Base-by-base conservation (phyloP, 2,888 invertebrate species). In the Isotomurus palustris region DNA sequence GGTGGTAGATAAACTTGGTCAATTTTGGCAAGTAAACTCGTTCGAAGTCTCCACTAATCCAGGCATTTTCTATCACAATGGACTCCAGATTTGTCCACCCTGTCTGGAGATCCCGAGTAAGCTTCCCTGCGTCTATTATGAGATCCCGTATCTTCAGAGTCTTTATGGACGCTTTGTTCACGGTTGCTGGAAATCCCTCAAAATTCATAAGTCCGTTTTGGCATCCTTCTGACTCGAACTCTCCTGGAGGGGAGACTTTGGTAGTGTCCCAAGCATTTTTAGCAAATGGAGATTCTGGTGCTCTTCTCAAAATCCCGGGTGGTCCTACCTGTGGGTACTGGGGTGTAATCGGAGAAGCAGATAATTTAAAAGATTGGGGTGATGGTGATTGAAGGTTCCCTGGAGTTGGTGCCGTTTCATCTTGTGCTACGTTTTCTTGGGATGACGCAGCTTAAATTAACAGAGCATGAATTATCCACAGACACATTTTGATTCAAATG, bases 1-100 rank as follows among this genome's bases (percentile, higher is more conserved):
- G 58, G 22, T 53, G 53, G 25, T 38, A 58, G 8, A 58, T 53
- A 17, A 58, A 58, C 36, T 53, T 58, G 24, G 28, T 53, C 21
- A 58, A 19, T 3, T 47, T 25, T 0, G 58, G 58, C 8, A 58
- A 29, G 27, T 48, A 53, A 2, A 49, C 58, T 24, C 58, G 21
- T 2, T 41, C 32, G 49, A 58, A 58, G 27, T 53, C 53, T 14
- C 58, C 58, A 29, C 43, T 44, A 17, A 53, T 19, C 53, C 53
- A 58, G 6, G 43, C 53, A 22, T 58, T 58, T 28, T 58, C 58
- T 12, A 58, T 58, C 8, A 52, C 52, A 2, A 58, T 47, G 4
- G 22, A 17, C 24, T 56, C 56, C 40, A 56, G 19, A 29, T 36
- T 56, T 1, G 47, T 56, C 56, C 56, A 56, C 14, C 52, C 24